Evolutionary conservation across 1,140 invertebrate genomes (phyloP).

Genomic region (Anoplolepis gracilipes): DNA sequence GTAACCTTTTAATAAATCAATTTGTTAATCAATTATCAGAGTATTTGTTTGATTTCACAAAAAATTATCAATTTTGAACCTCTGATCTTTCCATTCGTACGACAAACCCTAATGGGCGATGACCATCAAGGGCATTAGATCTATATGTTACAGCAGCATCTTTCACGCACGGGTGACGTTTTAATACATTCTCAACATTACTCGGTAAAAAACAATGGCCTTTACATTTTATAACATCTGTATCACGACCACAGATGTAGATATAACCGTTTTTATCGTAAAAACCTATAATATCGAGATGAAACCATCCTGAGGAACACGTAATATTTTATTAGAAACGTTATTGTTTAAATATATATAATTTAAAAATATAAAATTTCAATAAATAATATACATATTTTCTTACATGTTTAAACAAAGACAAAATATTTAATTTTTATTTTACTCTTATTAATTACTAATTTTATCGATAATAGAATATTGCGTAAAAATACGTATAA

Average conservation of each 20-base stretch:
- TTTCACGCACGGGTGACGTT: slow-evolving; percentile 85
- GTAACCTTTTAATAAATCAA: no score
- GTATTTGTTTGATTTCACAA: not conserved
- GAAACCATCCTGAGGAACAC: slow-evolving; percentile 85
- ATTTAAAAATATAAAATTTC: no score
- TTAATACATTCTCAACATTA: slow-evolving; percentile 87
- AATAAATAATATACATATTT: no score
- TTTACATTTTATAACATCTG: slow-evolving; percentile 88
- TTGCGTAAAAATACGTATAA: no score
- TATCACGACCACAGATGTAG: slow-evolving; percentile 87
- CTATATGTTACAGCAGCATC: slow-evolving; percentile 88
- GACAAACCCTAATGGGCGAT: slow-evolving; percentile 87
- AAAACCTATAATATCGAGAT: slow-evolving; percentile 87
- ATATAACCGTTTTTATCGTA: slow-evolving; percentile 84
- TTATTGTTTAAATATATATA: no score
- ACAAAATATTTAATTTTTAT: no score
- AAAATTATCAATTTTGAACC: slow-evolving; percentile 23
- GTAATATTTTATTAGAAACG: no score
- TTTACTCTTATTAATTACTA: no score
- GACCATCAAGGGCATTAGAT: slow-evolving; percentile 84
- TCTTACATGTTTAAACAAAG: no score
- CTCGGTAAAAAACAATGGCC: slow-evolving; percentile 87
- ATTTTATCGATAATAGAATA: no score
- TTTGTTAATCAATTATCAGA: no score
- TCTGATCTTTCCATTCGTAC: slow-evolving; percentile 53